Evolutionary conservation across 1,140 invertebrate species (phyloP).

Genomic region (Philopotamus ludificatus): DNA sequence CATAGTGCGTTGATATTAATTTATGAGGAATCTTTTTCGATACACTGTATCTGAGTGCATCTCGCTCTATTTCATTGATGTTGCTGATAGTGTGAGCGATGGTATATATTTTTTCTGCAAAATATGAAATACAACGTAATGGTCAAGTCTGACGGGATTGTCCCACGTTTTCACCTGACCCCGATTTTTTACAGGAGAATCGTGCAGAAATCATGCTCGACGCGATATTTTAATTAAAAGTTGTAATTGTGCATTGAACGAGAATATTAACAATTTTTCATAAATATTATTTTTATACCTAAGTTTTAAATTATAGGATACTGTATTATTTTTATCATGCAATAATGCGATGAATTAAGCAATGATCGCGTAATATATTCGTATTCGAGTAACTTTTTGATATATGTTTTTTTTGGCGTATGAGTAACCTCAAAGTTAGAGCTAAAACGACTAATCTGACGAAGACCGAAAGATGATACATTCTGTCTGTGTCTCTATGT

Average conservation of each 20-base stretch:
- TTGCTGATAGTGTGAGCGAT: background rate
- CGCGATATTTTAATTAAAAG: no score
- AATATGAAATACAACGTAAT: constrained; percentile 1
- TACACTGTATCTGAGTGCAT: background rate
- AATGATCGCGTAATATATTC: no score
- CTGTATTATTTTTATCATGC: no score
- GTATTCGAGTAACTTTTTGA: no score
- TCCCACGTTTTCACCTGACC: constrained; percentile 36
- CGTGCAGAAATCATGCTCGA: no score
- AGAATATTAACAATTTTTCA: no score
- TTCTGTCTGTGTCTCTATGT: constrained; percentile 20
- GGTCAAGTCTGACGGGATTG: constrained; percentile 16
- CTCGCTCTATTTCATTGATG: background rate
- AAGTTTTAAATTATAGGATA: no score
- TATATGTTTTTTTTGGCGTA: no score
- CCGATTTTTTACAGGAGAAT: constrained; percentile 12
- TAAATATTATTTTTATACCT: no score
- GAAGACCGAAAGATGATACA: constrained; percentile 22
- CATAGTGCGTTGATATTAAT: constrained; percentile 16
- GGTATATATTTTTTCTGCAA: constrained; percentile 23
- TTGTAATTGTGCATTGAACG: no score
- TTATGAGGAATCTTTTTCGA: background rate
- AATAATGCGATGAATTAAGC: no score
- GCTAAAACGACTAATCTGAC: constrained; percentile 20
- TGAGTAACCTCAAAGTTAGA: no score